Conservation (phyloP, 2,888 invertebrate genomes). For the Dynastes grantii region DNA sequence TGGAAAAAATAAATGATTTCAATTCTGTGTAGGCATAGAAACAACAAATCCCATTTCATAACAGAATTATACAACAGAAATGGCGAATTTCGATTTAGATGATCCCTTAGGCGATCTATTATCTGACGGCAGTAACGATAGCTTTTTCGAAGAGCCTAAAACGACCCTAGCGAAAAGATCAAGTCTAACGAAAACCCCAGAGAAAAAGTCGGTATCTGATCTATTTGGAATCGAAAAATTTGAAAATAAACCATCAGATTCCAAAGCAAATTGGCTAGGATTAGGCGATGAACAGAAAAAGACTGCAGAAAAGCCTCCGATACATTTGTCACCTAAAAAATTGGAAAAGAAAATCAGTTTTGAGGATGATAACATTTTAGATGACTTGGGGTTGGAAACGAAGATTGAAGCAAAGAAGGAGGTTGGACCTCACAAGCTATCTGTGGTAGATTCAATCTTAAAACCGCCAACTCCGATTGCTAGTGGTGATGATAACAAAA, state of each 20-base stretch:
- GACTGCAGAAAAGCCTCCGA: conserved; percentile 46
- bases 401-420: conserved; percentile 52
- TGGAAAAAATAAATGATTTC: too few relatives aligned
- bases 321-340: conserved; percentile 36
- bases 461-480: conserved; percentile 56
- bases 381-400: conserved; percentile 60
- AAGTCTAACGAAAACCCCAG: conserved; percentile 61
- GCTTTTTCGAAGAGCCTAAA: conserved; percentile 79
- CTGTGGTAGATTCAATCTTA: conserved; percentile 66
- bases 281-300: conserved; percentile 57
- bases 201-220: conserved; percentile 64
- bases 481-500: conserved; percentile 55
- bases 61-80: not conserved
- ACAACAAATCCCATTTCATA: too few relatives aligned
- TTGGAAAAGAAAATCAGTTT: conserved; percentile 62
- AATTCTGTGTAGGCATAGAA: not conserved
- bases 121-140: conserved; percentile 81
- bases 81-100: conserved; percentile 65
- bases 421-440: conserved; percentile 57
- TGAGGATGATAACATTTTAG: conserved; percentile 65
- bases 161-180: conserved; percentile 58
- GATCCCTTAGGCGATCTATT: conserved; percentile 79
- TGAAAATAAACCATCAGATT: conserved; percentile 50
- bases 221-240: conserved; percentile 61
- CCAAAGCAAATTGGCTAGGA: conserved; percentile 63